Evolutionary conservation across 2,113 vertebrate species (phyloP).

Genomic region (Sinocyclocheilus anshuiensis): DNA sequence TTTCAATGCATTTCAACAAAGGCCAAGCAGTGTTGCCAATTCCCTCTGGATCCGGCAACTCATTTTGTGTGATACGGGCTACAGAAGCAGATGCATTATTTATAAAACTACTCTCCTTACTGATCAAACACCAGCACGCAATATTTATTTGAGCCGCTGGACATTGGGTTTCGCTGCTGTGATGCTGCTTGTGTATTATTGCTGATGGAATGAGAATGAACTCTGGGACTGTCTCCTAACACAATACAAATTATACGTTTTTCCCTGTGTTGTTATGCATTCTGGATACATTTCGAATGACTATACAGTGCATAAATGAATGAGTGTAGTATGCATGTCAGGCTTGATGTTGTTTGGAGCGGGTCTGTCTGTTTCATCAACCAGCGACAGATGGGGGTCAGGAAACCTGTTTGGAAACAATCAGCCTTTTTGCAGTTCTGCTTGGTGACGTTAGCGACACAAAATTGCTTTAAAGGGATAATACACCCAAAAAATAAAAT

Average conservation of each 20-base stretch:
- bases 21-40: slow-evolving; percentile 51
- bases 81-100: slow-evolving; percentile 59
- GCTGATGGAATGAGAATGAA: slow-evolving; percentile 37
- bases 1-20: slow-evolving; percentile 61
- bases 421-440: background rate
- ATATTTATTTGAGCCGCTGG: slow-evolving; percentile 51
- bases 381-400: too few relatives aligned
- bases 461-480: too few relatives aligned
- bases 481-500: too few relatives aligned
- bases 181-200: slow-evolving; percentile 36
- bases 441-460: too few relatives aligned
- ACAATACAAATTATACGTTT: slow-evolving; percentile 7
- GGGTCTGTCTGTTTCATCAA: background rate
- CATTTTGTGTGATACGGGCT: slow-evolving; percentile 58
- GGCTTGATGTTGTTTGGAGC: background rate
- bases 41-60: slow-evolving; percentile 56
- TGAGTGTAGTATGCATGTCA: background rate
- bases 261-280: background rate
- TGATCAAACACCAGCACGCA: slow-evolving; percentile 57
- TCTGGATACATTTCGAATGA: slow-evolving; percentile 2
- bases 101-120: slow-evolving; percentile 46
- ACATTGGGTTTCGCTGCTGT: slow-evolving; percentile 40
- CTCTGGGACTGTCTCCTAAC: background rate
- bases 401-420: too few relatives aligned
- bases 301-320: background rate